A percentile compares a stretch with the other conserved stretches of the same genome.
Evolutionary conservation across 2,888 invertebrate genomes (phyloP).

Genomic region (Unio delphinus): DNA sequence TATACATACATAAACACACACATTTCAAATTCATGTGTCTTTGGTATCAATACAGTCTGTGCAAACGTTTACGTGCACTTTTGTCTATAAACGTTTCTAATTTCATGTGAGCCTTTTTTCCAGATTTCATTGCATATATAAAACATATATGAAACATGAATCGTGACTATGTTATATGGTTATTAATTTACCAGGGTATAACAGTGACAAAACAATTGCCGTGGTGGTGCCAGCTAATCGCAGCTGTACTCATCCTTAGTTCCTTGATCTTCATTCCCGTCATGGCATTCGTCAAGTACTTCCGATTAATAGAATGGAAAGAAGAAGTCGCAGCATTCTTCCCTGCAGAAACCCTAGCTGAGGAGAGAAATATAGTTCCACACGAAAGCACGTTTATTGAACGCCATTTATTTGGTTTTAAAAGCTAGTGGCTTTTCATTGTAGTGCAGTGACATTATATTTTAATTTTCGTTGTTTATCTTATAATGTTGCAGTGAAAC

Average conservation of each 20-base stretch:
- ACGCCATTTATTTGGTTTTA: conserved; percentile 22
- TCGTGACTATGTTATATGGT: background rate
- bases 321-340: conserved; percentile 55
- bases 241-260: conserved; percentile 46
- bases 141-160: too few species aligned
- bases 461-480: too few species aligned
- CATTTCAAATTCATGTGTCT: too few species aligned
- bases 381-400: conserved; percentile 18
- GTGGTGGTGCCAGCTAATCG: conserved; percentile 54
- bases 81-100: background rate
- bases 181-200: conserved; percentile 38
- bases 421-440: background rate
- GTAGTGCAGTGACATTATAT: too few species aligned
- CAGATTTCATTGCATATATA: too few species aligned
- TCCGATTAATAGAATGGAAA: conserved; percentile 38
- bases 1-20: too few species aligned
- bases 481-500: too few species aligned
- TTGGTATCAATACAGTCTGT: background rate
- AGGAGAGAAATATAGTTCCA: conserved; percentile 35
- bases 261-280: conserved; percentile 58
- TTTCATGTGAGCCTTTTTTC: background rate
- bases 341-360: conserved; percentile 49
- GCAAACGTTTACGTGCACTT: too few species aligned
- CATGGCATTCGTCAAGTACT: conserved; percentile 47
- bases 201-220: conserved; percentile 45